Evolutionary conservation across 1,140 invertebrate species (phyloP), one percentile per base, ranked within the genome.

Genomic region (Lanistes nyassanus): DNA sequence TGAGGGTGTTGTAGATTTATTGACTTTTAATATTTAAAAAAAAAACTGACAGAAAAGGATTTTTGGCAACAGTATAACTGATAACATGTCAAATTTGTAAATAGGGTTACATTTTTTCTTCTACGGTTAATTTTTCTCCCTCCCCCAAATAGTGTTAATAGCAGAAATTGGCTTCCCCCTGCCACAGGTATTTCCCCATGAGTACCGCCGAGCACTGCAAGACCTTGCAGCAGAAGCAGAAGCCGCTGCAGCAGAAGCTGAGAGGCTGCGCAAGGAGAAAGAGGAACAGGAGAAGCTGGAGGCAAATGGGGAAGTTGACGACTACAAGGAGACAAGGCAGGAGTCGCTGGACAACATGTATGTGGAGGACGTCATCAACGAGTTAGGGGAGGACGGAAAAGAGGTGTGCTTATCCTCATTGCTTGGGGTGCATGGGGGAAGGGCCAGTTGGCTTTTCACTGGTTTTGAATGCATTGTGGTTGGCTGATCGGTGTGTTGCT

Each of bases 201-300:
- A 99, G 84, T 99, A 98, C 89, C 96, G 98, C 85, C 91, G 95
- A 79, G 98, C 94, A 9, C 89, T 99, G 6, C 92, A 94, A 80
- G 93, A 95, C 84, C 83, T 94, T 81, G 92, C 92, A 53, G 90
- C 93, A 72, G 92, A 72, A 36, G 90, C 93, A 71, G 92, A 66
- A 36, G 70, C 71, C 31, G 77, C 53, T 29, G 68, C 47, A 36
- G 70, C 34, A 21, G 56, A 60, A 31, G 56, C n/a, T 6, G 53
- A 65, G 77, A 72, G 39, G 23, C 53, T 60, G 68, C 56, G 42
- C 56, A 70, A 70, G 73, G 69, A 62, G 67, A 70, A 51, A 51
- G 37, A 31, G 67, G 64, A 65, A 68, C 36, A 64, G 53, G 39
- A 65, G 60, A 47, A 51, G 76, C 42, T 39, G 65, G 47, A n/a